phyloP scores from a whole-genome alignment of 2,888 invertebrate genomes.

The Campaea margaritaria region DNA sequence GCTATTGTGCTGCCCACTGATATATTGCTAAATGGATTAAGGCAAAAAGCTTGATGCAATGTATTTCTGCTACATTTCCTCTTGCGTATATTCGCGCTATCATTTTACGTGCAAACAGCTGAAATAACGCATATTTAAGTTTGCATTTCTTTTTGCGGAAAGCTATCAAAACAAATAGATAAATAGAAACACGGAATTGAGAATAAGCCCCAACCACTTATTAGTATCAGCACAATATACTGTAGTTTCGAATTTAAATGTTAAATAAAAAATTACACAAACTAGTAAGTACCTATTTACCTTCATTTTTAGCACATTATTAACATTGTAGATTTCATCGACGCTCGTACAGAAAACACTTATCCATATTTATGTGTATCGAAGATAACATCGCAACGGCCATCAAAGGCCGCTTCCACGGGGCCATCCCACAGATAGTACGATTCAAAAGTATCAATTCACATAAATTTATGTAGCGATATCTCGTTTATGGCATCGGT shows the following conservation, averaged over 20 bases:
- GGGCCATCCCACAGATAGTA: conserved; percentile 44
- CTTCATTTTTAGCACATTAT: background rate
- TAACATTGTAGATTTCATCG: conserved; percentile 6
- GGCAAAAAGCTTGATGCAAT: conserved; percentile 52
- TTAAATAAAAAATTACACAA: no score
- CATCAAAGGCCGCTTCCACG: conserved; percentile 45
- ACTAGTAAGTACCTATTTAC: no score
- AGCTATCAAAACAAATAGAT: no score
- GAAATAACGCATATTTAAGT: no score
- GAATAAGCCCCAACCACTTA: no score
- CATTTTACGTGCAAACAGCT: background rate
- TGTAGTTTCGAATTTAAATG: no score
- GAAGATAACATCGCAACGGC: conserved; percentile 26
- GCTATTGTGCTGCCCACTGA: conserved; percentile 68
- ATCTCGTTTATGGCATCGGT: conserved; percentile 69
- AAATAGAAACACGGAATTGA: no score
- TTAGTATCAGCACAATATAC: no score
- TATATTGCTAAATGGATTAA: conserved; percentile 65
- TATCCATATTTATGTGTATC: conserved; percentile 19
- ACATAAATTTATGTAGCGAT: conserved; percentile 71
- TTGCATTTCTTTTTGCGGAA: no score
- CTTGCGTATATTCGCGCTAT: conserved; percentile 9
- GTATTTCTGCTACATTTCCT: conserved; percentile 36
- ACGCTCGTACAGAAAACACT: conserved; percentile 14
- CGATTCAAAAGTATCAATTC: conserved; percentile 68